Percentiles rank a stretch among this genome's conserved stretches.
Conservation (phyloP, 2,113 vertebrate genomes). For the Cyprinodon tularosa region DNA sequence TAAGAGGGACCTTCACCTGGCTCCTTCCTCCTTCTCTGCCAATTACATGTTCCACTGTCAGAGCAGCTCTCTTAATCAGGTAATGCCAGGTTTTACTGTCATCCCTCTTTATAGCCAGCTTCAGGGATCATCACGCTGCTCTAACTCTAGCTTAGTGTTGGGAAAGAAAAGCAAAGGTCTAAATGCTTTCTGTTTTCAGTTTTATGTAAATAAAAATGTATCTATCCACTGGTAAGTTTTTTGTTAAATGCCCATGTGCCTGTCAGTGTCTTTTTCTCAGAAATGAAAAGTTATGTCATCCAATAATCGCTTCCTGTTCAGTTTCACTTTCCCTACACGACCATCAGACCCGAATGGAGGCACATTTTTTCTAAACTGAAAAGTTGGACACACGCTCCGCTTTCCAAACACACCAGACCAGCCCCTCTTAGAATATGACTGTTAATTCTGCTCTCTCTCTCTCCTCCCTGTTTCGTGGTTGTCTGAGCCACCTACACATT, state of each 20-base stretch:
- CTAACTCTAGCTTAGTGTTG: slow-evolving; percentile 13
- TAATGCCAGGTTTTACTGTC: slow-evolving; percentile 67
- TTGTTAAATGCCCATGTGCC: slow-evolving; percentile 23
- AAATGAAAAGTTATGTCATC: slow-evolving; percentile 67
- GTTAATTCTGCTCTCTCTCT: slow-evolving; percentile 2
- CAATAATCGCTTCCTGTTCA: slow-evolving; percentile 53
- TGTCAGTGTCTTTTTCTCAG: slow-evolving; percentile 56
- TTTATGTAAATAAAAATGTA: neutral
- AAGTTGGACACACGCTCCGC: slow-evolving; percentile 20
- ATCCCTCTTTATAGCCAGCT: slow-evolving; percentile 31
- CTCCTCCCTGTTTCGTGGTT: neutral
- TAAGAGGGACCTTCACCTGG: slow-evolving; percentile 41
- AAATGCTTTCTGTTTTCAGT: neutral
- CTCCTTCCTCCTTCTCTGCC: slow-evolving; percentile 69
- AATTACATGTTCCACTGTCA: slow-evolving; percentile 71
- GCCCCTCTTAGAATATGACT: slow-evolving; percentile 9
- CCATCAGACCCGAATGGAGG: slow-evolving; percentile 43
- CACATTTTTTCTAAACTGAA: slow-evolving; percentile 54
- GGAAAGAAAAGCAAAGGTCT: slow-evolving; percentile 6
- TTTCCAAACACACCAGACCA: slow-evolving; percentile 14
- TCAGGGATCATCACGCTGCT: slow-evolving; percentile 38
- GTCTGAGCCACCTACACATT: slow-evolving; percentile 10
- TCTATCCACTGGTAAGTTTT: neutral
- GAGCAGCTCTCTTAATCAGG: slow-evolving; percentile 69
- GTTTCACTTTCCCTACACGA: slow-evolving; percentile 41